Conservation (phyloP, 2,113 vertebrate species). For the Passer montanus region DNA sequence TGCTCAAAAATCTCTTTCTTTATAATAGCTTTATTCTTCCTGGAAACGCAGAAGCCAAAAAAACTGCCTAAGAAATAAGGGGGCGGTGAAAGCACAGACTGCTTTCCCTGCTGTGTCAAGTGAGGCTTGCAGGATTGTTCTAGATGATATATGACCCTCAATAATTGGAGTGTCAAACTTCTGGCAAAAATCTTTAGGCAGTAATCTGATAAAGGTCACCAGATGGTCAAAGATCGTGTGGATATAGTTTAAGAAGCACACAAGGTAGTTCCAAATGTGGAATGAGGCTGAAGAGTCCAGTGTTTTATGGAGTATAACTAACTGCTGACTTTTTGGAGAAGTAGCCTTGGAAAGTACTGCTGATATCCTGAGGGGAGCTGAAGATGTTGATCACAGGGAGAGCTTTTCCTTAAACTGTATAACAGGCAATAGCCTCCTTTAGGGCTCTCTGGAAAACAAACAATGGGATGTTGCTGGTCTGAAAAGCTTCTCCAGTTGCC, state of each 20-base stretch:
- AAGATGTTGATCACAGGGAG: background rate
- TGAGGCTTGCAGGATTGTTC: conserved; percentile 27
- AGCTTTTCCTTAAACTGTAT: background rate
- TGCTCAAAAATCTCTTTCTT: background rate
- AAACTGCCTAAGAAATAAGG: background rate
- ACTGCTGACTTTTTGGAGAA: background rate
- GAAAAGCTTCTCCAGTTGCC: background rate
- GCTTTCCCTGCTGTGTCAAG: background rate
- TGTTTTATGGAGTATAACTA: background rate
- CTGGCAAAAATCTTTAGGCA: conserved; percentile 40
- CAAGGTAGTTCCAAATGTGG: background rate
- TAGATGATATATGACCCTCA: conserved; percentile 39
- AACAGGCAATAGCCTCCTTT: background rate
- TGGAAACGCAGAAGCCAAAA: background rate
- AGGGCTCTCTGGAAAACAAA: background rate
- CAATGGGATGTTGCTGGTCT: background rate
- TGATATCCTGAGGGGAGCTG: background rate
- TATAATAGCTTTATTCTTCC: background rate
- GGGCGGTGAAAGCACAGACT: background rate
- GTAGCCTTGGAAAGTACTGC: background rate
- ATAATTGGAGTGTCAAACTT: conserved; percentile 48
- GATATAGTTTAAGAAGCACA: conserved; percentile 6
- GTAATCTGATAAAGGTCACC: conserved; percentile 66
- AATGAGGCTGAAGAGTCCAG: background rate
- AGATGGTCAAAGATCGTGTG: conserved; percentile 33